Conservation (phyloP, 2,113 vertebrate genomes). For the Saccopteryx bilineata region DNA sequence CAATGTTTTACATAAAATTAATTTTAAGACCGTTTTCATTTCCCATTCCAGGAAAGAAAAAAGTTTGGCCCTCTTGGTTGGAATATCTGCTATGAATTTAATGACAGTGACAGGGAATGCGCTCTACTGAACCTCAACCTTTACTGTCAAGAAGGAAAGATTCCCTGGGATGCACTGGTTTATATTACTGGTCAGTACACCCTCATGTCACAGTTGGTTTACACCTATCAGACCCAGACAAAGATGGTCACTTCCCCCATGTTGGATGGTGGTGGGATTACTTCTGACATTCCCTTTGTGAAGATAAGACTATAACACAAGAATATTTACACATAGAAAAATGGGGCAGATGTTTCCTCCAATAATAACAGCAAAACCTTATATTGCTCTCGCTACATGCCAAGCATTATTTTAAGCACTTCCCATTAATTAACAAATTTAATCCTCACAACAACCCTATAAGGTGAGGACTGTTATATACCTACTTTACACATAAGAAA, state of each 20-base stretch:
- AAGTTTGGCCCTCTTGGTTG: slow-evolving; percentile 92
- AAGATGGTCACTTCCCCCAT: neutral
- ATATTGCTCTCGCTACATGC: neutral
- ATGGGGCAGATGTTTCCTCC: neutral
- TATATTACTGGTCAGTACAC: slow-evolving; percentile 87
- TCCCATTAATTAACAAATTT: neutral
- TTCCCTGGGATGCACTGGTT: slow-evolving; percentile 90
- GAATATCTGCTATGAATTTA: slow-evolving; percentile 94
- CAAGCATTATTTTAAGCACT: neutral
- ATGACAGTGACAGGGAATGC: slow-evolving; percentile 92
- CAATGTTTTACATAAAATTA: slow-evolving; percentile 47
- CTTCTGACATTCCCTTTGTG: neutral
- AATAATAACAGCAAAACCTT: slow-evolving; percentile 14
- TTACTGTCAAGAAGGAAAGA: slow-evolving; percentile 87
- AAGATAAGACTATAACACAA: neutral
- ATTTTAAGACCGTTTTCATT: neutral
- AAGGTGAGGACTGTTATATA: neutral
- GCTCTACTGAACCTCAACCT: slow-evolving; percentile 91
- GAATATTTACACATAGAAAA: slow-evolving; percentile 39
- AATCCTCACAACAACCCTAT: neutral
- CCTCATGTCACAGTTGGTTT: neutral
- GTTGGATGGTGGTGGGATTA: neutral
- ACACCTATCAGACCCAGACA: neutral
- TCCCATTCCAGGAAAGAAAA: slow-evolving; percentile 89
- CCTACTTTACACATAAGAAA: neutral